Base-by-base conservation (phyloP, 2,888 invertebrate genomes). In the Brenthis hecate region DNA sequence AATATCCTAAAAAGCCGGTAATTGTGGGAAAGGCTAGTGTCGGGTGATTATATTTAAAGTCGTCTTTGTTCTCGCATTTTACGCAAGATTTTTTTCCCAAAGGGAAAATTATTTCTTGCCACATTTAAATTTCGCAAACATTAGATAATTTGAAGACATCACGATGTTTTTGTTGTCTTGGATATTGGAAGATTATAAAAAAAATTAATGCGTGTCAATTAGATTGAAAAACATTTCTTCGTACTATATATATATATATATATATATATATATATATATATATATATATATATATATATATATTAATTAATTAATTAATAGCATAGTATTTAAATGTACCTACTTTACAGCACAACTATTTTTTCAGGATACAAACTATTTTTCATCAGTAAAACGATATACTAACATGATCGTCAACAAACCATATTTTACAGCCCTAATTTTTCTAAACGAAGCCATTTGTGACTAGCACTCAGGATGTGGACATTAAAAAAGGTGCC, bases 81-180 rank as follows among this genome's bases (percentile, higher is more conserved):
- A 28, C 68, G 68, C 65, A 71, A 71, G 70, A 19, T 13, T 60
- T 66, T 68, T 69, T 66, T 71, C 66, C 50, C 66, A 65, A 71
- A 65, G 68, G 65, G 65, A 65, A 62, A 53, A 55, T 71, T 65
- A 71, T 62, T 53, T 65, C 63, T 70, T 67, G 55, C 67, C 1
- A 57, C 57, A 68, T 60, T 6, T 13, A 54, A 13, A 70, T 70
- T 65, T 68, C 61, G 61, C 48, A 68, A 68, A 54, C 54, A 53
- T 70, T 70, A 65, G 32, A 62, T 70, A 70, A 70, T 62, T 62
- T 36, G 28, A 1, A 36, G 6, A 13, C 14, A 28, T 51, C 36
- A 51, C 8, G 51, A 13, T 55, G 47, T 55, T 64, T 28, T 28
- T 6, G 47, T 19, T 47, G 36, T n/a, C 55, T 8, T 14, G 5